Evolutionary conservation across 1,140 invertebrate species (phyloP).

Genomic region (Procambarus virginalis): DNA sequence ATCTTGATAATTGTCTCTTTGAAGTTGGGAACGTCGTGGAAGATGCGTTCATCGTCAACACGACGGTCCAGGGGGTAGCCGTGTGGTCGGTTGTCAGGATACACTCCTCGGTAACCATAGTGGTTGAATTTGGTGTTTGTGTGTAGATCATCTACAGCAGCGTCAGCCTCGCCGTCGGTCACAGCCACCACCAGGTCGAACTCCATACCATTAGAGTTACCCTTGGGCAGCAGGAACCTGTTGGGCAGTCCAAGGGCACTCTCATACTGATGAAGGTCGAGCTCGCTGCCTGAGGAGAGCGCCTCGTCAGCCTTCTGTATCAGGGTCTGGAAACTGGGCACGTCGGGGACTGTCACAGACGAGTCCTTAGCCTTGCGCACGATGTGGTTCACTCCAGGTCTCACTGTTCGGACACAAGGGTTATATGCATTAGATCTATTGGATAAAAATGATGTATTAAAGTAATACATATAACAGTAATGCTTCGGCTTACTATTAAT

Average conservation of each 20-base stretch:
- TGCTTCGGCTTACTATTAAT: too few relatives aligned
- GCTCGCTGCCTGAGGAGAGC: not conserved
- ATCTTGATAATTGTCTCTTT: slow-evolving; percentile 77
- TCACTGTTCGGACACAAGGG: not conserved
- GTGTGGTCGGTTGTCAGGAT: slow-evolving; percentile 35
- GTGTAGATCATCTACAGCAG: slow-evolving; percentile 36
- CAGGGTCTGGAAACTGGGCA: slow-evolving; percentile 39
- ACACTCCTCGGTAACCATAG: slow-evolving; percentile 14
- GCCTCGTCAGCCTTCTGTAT: slow-evolving; percentile 16
- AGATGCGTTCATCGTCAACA: slow-evolving; percentile 35
- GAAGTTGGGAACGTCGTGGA: slow-evolving; percentile 11
- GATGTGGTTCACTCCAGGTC: not conserved
- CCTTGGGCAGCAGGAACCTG: slow-evolving; percentile 31
- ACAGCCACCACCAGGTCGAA: slow-evolving; percentile 17
- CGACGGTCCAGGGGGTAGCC: slow-evolving; percentile 42
- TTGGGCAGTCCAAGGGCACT: slow-evolving; percentile 24
- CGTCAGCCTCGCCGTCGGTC: slow-evolving; percentile 68
- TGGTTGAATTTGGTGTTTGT: slow-evolving; percentile 13
- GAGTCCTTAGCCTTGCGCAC: slow-evolving; percentile 3
- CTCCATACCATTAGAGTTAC: slow-evolving; percentile 22
- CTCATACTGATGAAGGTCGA: slow-evolving; percentile 7
- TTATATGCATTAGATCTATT: not conserved
- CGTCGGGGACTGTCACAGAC: slow-evolving; percentile 23
- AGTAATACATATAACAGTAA: not conserved
- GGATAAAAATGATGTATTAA: not conserved